A percentile compares a stretch with the other conserved stretches of the same genome.
Conservation (phyloP, 2,113 vertebrate species). For the Phoenicopterus ruber region DNA sequence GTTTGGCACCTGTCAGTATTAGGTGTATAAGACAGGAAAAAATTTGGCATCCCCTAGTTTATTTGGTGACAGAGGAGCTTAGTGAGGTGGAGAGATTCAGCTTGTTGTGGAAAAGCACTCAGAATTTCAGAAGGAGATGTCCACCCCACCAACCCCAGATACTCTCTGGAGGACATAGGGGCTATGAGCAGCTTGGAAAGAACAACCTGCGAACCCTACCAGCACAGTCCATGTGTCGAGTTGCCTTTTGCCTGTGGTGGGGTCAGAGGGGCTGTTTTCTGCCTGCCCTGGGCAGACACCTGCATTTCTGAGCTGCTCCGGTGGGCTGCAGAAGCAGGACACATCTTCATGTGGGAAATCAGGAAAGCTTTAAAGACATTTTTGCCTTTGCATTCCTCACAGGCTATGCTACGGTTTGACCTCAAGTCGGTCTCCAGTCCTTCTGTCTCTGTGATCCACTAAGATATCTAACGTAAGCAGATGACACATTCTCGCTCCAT, state of each 20-base stretch:
- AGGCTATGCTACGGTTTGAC: neutral
- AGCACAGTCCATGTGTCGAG: neutral
- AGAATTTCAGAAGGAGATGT: neutral
- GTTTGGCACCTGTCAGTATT: neutral
- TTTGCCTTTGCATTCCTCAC: neutral
- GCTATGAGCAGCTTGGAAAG: neutral
- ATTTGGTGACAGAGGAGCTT: neutral
- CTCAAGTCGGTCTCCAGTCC: neutral
- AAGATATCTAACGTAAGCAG: neutral
- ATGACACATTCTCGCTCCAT: neutral
- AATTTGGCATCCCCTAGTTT: neutral
- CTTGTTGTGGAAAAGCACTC: neutral
- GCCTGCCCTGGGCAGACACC: neutral
- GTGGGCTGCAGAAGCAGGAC: neutral
- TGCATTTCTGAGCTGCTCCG: neutral
- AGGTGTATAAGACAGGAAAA: neutral
- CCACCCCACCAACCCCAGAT: neutral
- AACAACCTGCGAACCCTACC: neutral
- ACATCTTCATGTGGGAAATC: neutral
- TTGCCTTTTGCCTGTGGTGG: rapidly evolving
- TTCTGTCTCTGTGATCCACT: neutral
- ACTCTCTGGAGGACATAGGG: neutral
- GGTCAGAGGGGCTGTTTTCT: neutral
- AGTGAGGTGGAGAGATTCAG: neutral
- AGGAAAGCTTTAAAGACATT: neutral